phyloP scores from a whole-genome alignment of 2,797 vertebrate species.

The Crocidura indochinensis region DNA sequence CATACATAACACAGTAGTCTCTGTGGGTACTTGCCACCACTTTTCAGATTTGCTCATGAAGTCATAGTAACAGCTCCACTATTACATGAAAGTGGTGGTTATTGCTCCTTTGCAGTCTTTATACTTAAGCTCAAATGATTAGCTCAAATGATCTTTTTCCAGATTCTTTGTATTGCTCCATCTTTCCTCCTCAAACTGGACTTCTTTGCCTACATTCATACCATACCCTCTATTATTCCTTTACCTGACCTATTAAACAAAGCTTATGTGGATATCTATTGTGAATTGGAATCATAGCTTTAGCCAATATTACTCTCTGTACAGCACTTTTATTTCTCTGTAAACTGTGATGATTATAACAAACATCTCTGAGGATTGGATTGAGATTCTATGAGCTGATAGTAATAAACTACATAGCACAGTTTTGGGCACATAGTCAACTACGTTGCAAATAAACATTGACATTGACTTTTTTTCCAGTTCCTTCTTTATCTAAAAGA shows the following conservation, averaged over 20 bases:
- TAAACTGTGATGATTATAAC: not conserved
- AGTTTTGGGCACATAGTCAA: not conserved
- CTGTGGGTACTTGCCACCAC: not conserved
- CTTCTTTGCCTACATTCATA: not conserved
- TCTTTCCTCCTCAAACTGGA: not conserved
- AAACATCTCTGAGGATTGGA: rapidly evolving
- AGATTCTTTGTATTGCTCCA: not conserved
- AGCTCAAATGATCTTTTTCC: not conserved
- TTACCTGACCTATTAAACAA: not conserved
- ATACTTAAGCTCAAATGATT: not conserved
- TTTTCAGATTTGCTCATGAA: too few species aligned
- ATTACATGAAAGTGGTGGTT: not conserved
- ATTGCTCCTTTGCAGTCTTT: not conserved
- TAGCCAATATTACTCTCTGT: not conserved
- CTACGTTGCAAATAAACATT: not conserved
- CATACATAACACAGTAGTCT: too few species aligned
- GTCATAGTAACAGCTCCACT: not conserved
- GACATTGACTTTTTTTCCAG: too few species aligned
- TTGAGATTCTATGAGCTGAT: too few species aligned
- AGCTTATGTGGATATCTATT: rapidly evolving
- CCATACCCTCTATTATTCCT: not conserved
- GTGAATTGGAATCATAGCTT: not conserved
- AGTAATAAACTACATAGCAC: not conserved
- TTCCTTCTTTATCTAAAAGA: not conserved
- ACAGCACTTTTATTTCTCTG: not conserved